A percentile compares a stretch with the other conserved stretches of the same genome.
Conservation (phyloP, 37 sponge, comb jelly and placozoan genomes). For the Aphrocallistes beatrix region DNA sequence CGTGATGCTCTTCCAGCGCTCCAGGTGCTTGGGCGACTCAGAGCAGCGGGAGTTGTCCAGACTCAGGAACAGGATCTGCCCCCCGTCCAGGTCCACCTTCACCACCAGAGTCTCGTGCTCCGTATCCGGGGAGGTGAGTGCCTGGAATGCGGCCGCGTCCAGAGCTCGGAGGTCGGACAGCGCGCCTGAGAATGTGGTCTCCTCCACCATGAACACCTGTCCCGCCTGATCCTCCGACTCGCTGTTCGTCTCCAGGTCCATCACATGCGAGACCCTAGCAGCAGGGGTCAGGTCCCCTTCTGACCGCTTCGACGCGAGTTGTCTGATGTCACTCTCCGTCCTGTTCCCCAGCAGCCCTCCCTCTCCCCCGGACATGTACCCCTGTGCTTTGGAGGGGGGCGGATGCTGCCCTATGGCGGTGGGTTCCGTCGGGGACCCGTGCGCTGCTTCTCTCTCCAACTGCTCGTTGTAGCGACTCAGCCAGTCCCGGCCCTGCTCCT, state of each 20-base stretch:
- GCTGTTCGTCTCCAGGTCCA: neutral
- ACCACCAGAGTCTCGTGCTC: neutral
- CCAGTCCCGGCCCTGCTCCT: neutral
- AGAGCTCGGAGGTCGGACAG: neutral
- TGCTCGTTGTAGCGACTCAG: constrained; percentile 4
- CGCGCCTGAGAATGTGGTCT: neutral
- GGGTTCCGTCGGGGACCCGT: neutral
- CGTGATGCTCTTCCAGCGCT: neutral
- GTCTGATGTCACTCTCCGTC: neutral
- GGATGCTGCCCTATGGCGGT: neutral
- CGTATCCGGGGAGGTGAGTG: neutral
- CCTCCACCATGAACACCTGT: neutral
- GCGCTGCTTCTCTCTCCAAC: neutral
- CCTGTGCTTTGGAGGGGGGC: neutral
- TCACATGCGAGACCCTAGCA: neutral
- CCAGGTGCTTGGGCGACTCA: neutral
- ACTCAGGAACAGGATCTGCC: neutral
- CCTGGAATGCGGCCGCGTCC: neutral
- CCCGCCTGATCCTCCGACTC: neutral
- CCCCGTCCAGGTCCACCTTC: neutral
- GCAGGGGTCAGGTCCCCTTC: neutral
- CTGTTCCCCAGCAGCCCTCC: too few relatives aligned
- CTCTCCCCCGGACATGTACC: neutral
- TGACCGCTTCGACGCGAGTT: neutral
- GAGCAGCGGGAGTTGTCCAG: neutral